These are phyloP conservation scores for Heteromormyrus szaboi DNA, from an alignment of 2,797 vertebrate genomes.

Conservation along the genomic window DNA sequence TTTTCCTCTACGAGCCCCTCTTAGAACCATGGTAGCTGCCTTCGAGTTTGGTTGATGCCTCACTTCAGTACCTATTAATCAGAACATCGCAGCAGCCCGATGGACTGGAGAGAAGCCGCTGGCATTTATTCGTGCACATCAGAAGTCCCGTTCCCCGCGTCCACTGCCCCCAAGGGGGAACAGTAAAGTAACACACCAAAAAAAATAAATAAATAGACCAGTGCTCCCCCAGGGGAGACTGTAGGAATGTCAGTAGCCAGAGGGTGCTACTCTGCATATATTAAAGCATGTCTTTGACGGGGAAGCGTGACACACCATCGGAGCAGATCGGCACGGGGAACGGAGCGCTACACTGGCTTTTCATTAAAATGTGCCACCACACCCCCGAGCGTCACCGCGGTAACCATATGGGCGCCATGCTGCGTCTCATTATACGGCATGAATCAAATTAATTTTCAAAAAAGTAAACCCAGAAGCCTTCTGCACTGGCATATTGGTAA, in stretches of 20 bases:
- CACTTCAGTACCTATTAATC: constrained; percentile 1
- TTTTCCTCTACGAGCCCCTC: no score
- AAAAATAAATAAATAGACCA: neutral
- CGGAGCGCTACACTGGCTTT: constrained; percentile 41
- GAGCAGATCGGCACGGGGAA: constrained; percentile 32
- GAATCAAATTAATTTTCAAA: constrained; percentile 52
- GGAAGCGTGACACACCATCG: constrained; percentile 19
- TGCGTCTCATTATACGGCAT: constrained; percentile 60
- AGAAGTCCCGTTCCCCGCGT: neutral
- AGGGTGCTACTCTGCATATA: constrained; percentile 6
- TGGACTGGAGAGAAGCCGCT: neutral
- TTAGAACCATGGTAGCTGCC: neutral
- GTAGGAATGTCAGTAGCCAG: neutral
- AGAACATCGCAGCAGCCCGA: neutral
- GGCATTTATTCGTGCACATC: neutral
- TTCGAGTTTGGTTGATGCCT: neutral
- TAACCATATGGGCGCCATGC: constrained; percentile 67
- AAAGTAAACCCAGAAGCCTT: constrained; percentile 34
- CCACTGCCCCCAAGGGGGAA: neutral
- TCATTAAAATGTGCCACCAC: constrained; percentile 63
- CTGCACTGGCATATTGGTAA: constrained; percentile 41
- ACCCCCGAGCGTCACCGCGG: constrained; percentile 35
- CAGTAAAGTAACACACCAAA: neutral
- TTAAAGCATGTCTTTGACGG: constrained; percentile 10
- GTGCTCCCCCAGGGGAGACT: neutral